Base-by-base conservation (phyloP, 2,888 invertebrate genomes). In the Drosophila melanosoma region DNA sequence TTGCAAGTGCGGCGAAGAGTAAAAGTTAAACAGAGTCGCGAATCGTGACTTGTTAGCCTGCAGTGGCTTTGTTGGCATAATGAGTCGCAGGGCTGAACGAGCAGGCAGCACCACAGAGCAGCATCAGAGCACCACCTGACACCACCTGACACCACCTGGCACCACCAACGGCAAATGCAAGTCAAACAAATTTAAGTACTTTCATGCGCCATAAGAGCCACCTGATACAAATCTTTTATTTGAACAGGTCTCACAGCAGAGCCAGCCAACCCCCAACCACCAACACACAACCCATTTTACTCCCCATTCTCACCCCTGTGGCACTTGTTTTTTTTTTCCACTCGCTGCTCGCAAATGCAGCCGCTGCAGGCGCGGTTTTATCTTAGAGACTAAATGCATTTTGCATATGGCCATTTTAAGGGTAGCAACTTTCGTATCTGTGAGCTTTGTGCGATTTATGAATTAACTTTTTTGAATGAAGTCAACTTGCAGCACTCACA, bases 121-220 rank as follows among this genome's bases (percentile, higher is more conserved):
- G 35, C 40, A 59, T 20, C 53, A 12, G 2, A 53, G 29, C 52
- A 20, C 17, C 73, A 48, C 26, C 54, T 49, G 23, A n/a, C 32
- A 20, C 20, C 66, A 61, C 49, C 79, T n/a, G n/a, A n/a, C n/a
- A n/a, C n/a, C 33, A 35, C 35, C 15, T 20, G 42, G 23, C 49
- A 33, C 56, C 66, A 61, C 49, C 79, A 69, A 66, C 57, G 74
- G 75, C 78, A 61, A 76, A 71, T 69, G 79, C 82, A 87, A 85
- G 80, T 89, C 89, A 85, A 85, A 89, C 85, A 85, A 84, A 82
- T 89, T 87, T 84, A 87, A 89, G 89, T 89, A 89, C 89, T 87
- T 87, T 89, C 73, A 89, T 89, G 85, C 85, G 81, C 79, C 79
- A 82, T 79, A 87, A 89, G 87, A 87, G 89, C 76, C 89, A 89